Evolutionary conservation across 2,888 invertebrate genomes (phyloP), one percentile per base, ranked within the genome.

Genomic region (Habroteleia sp.): DNA sequence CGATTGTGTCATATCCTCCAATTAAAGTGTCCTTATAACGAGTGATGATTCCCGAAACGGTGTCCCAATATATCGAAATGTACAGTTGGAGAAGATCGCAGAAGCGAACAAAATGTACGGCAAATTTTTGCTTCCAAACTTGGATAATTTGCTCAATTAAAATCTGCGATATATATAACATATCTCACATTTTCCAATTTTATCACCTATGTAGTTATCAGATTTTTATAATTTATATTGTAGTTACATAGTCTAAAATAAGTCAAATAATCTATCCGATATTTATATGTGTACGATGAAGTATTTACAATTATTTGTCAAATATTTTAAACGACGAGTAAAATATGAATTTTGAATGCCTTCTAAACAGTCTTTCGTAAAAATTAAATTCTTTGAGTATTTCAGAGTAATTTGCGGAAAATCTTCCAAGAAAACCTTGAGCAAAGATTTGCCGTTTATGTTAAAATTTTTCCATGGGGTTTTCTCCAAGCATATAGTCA

Each of bases 11-110:
- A 10, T 25, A 52, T 37, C 52, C 63, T 56, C 56, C 63, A 56
- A 31, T 39, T 41, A 50, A 60, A 68, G 56, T 66, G 60, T 66
- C 62, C 74, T 74, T 74, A 68, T 44, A 46, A 60, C 73, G 62
- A 74, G 74, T 62, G 66, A 66, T 62, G 62, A 74, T 74, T 66
- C 74, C 66, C 68, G 50, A 60, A 62, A 66, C 52, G 44, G 63
- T 60, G 44, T 54, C 35, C 69, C 54, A 52, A 35, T 33, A 39
- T 33, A 42, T 33, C 48, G 41, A 58, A 25, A 42, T 20, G 48
- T 17, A 39, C 39, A 41, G 23, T 42, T 25, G 14, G 41, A 68
- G 48, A 56, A 29, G 39, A 48, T 48, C 66, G 23, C 41, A 56
- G 41, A 37, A 52, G 13, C 35, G 5, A 58, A n/a, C n/a, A 6